phyloP scores from a whole-genome alignment of 1,140 invertebrate species.

The Holcopasites calliopsidis region DNA sequence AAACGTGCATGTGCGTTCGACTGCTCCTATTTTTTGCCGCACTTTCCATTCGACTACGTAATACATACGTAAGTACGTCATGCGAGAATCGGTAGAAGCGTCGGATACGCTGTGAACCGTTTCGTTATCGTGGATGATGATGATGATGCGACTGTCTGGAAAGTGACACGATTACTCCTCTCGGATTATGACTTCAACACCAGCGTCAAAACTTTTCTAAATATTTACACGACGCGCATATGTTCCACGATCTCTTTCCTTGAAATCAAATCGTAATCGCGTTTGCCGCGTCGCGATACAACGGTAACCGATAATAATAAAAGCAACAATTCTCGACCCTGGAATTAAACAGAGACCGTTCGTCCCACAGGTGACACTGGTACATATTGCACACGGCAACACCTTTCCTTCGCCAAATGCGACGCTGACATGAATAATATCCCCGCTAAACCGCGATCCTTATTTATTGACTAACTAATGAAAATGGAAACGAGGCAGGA shows the following conservation, averaged over 20 bases:
- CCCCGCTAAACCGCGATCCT: background rate
- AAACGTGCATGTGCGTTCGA: too few species aligned
- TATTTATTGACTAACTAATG: background rate
- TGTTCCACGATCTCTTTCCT: slow-evolving; percentile 21
- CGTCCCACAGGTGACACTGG: background rate
- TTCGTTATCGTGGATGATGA: slow-evolving; percentile 32
- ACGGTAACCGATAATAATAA: background rate
- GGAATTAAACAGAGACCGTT: too few species aligned
- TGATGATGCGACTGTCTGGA: slow-evolving; percentile 24
- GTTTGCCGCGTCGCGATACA: background rate
- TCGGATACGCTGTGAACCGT: too few species aligned
- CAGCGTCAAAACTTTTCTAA: slow-evolving; percentile 23
- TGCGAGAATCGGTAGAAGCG: background rate
- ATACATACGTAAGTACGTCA: slow-evolving; percentile 1
- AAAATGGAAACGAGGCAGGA: background rate
- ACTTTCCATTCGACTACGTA: slow-evolving; percentile 27
- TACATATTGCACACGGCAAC: background rate
- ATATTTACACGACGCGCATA: slow-evolving; percentile 46
- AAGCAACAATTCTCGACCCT: background rate
- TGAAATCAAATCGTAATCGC: slow-evolving; percentile 15
- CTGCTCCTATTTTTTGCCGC: background rate
- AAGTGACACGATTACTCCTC: slow-evolving; percentile 19
- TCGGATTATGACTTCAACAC: slow-evolving; percentile 36
- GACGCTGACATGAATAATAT: background rate
- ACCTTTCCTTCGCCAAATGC: background rate